phyloP scores from a whole-genome alignment of 2,797 vertebrate genomes.

The Iguana delicatissima region DNA sequence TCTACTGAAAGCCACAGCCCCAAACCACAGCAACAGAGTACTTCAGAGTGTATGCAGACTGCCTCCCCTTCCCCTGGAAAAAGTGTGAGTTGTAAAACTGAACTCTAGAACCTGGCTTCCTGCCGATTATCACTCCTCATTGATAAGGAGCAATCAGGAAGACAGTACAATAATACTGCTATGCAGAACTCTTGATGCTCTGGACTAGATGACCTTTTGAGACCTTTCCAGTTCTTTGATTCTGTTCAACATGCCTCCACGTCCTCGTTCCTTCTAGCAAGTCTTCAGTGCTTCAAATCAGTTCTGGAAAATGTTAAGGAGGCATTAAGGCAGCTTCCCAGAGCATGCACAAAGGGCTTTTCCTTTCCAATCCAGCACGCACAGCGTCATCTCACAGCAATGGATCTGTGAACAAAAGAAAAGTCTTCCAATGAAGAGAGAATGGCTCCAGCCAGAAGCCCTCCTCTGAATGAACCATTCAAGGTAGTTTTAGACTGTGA shows the following conservation, averaged over 20 bases:
- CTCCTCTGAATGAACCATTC: not conserved
- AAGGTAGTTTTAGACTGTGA: not conserved
- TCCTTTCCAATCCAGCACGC: not conserved
- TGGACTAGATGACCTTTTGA: too few species aligned
- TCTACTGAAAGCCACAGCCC: not conserved
- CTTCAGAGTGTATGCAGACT: not conserved
- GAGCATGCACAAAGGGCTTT: not conserved
- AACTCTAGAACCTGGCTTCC: too few species aligned
- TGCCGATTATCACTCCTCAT: too few species aligned
- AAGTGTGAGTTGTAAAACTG: too few species aligned
- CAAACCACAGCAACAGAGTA: not conserved
- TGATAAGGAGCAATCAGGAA: too few species aligned
- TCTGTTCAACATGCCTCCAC: not conserved
- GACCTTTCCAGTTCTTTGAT: too few species aligned
- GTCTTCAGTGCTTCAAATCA: not conserved
- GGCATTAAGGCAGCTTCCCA: not conserved
- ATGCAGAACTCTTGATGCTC: too few species aligned
- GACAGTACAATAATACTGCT: too few species aligned
- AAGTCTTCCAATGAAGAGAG: not conserved
- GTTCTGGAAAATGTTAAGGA: not conserved
- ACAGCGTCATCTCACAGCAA: not conserved
- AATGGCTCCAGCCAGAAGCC: not conserved
- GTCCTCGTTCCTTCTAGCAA: not conserved
- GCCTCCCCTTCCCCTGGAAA: too few species aligned
- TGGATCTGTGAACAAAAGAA: not conserved